Percentiles rank a stretch among this genome's conserved stretches.
phyloP scores from a whole-genome alignment of 1,140 invertebrate species.

The Drosophila nigromelanica region DNA sequence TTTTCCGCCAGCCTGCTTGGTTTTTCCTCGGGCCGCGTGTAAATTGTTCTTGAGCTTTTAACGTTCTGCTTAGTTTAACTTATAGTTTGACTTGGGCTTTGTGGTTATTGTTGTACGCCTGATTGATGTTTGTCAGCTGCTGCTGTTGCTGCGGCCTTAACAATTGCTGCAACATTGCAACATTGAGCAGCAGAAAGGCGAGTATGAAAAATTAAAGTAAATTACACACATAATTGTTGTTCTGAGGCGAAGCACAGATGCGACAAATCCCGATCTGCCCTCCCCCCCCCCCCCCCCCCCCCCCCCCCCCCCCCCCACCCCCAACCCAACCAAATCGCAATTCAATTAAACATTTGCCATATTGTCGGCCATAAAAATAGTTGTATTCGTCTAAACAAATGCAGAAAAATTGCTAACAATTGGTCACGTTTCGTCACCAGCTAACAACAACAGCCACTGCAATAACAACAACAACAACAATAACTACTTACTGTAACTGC shows the following conservation, averaged over 20 bases:
- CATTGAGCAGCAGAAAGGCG: neutral
- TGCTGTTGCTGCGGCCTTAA: slow-evolving; percentile 47
- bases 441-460: slow-evolving; percentile 2
- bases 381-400: slow-evolving; percentile 38
- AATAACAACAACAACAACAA: slow-evolving; percentile 16
- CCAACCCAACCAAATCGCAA: slow-evolving; percentile 48
- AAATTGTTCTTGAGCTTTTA: slow-evolving; percentile 70
- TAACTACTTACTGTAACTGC: slow-evolving; percentile 12
- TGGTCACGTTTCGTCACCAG: slow-evolving; percentile 73
- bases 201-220: slow-evolving; percentile 65
- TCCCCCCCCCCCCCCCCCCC: neutral
- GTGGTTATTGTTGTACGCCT: slow-evolving; percentile 41
- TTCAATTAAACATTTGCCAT: slow-evolving; percentile 77
- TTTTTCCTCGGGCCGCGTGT: slow-evolving; percentile 32
- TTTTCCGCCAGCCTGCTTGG: slow-evolving; percentile 54
- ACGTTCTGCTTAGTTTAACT: slow-evolving; percentile 76
- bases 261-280: slow-evolving; percentile 21
- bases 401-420: slow-evolving; percentile 51
- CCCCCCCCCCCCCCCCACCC: neutral
- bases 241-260: slow-evolving; percentile 43
- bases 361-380: slow-evolving; percentile 39
- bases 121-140: slow-evolving; percentile 80
- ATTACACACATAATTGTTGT: slow-evolving; percentile 70
- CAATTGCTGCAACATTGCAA: slow-evolving; percentile 56
- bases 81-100: slow-evolving; percentile 33